These are phyloP conservation scores for Pissodes strobi DNA, from an alignment of 1,140 invertebrate species.

Conservation along the genomic window DNA sequence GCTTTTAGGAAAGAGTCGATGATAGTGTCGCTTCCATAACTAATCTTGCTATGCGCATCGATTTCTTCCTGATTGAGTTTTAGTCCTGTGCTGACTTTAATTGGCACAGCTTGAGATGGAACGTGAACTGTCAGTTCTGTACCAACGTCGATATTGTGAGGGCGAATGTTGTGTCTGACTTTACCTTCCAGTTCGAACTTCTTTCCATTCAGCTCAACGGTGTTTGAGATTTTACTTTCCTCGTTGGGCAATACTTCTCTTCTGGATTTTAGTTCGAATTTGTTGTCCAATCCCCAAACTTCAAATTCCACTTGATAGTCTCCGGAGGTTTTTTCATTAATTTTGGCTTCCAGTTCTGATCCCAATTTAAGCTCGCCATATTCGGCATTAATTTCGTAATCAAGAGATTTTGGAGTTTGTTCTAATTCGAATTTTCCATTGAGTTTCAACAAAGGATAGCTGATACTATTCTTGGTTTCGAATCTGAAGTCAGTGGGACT, in stretches of 20 bases:
- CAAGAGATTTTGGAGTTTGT: constrained; percentile 59
- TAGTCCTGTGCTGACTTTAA: constrained; percentile 61
- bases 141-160: constrained; percentile 62
- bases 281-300: constrained; percentile 60
- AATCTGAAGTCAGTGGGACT: constrained; percentile 39
- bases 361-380: constrained; percentile 63
- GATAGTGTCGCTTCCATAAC: constrained; percentile 57
- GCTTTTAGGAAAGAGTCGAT: constrained; percentile 61
- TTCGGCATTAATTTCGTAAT: constrained; percentile 58
- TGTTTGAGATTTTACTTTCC: constrained; percentile 66
- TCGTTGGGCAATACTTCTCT: constrained; percentile 60
- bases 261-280: constrained; percentile 61
- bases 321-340: constrained; percentile 56
- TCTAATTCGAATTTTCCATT: constrained; percentile 59
- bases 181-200: constrained; percentile 67
- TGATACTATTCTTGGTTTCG: constrained; percentile 55
- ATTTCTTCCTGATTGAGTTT: constrained; percentile 59
- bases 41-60: constrained; percentile 60
- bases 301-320: constrained; percentile 66
- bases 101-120: constrained; percentile 59
- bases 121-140: constrained; percentile 58
- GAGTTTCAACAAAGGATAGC: constrained; percentile 60
- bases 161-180: constrained; percentile 59
- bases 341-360: constrained; percentile 62
- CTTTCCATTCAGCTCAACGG: constrained; percentile 63